Conservation (phyloP, 2,888 invertebrate species). For the Cataglyphis altisquamis region DNA sequence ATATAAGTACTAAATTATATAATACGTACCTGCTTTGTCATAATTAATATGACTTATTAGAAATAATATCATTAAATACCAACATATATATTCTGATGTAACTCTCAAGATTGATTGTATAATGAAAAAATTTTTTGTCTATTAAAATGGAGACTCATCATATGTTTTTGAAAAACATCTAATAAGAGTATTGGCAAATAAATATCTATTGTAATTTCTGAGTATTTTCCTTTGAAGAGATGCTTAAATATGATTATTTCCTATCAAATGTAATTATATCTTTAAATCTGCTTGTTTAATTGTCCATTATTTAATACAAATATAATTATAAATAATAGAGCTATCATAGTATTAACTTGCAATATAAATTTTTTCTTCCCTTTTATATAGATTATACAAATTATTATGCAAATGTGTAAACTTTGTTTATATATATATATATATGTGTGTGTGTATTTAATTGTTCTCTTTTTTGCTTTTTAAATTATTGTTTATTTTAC, state of each 20-base stretch:
- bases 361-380: not conserved
- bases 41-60: not conserved
- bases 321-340: not conserved
- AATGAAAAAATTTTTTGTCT: not conserved
- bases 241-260: slow-evolving; percentile 13
- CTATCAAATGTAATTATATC: slow-evolving; percentile 18
- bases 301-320: slow-evolving; percentile 5
- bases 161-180: not conserved
- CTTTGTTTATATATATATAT: not conserved
- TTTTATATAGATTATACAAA: not conserved
- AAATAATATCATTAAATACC: not conserved
- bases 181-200: not conserved
- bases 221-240: not conserved
- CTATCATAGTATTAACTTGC: not conserved
- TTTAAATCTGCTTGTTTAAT: not conserved
- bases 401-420: not conserved
- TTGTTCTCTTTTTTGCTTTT: not conserved
- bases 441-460: too few species aligned
- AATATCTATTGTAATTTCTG: not conserved
- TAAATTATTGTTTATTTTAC: not conserved
- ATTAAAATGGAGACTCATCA: not conserved
- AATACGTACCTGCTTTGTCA: not conserved
- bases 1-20: not conserved
- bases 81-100: too few species aligned
- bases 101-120: not conserved